A percentile compares a stretch with the other conserved stretches of the same genome.
These are phyloP conservation scores for Motacilla tschutschensis DNA, from an alignment of 2,113 vertebrate genomes.

Conservation along the genomic window DNA sequence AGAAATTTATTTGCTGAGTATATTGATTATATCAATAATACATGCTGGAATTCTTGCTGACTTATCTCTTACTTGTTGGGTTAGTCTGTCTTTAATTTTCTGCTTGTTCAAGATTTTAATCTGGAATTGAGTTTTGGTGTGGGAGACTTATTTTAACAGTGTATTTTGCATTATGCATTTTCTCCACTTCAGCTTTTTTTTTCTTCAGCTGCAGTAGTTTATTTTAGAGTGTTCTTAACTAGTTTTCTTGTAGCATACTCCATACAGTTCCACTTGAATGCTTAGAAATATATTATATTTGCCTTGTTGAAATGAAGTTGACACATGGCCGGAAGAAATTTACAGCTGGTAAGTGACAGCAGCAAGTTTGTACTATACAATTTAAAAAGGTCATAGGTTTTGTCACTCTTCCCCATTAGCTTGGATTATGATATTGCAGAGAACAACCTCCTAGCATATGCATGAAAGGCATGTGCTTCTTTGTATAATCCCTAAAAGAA, in stretches of 20 bases:
- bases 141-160: background rate
- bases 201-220: background rate
- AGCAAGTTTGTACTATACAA: background rate
- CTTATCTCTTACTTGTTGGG: background rate
- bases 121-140: background rate
- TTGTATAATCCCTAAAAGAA: background rate
- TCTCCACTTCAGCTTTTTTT: background rate
- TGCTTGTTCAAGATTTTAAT: background rate
- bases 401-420: background rate
- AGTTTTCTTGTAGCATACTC: background rate
- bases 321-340: constrained; percentile 14
- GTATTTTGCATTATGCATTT: background rate
- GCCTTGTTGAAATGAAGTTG: background rate
- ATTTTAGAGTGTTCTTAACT: background rate
- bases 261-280: constrained; percentile 37
- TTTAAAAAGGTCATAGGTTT: constrained; percentile 8
- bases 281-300: constrained; percentile 30
- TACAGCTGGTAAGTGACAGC: background rate
- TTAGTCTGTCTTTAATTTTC: background rate
- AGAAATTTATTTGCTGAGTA: background rate
- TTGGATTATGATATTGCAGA: background rate
- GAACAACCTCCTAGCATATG: background rate
- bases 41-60: background rate
- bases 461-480: background rate
- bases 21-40: background rate